phyloP scores from a whole-genome alignment of 2,888 invertebrate species.

The Athripsodes cinereus region DNA sequence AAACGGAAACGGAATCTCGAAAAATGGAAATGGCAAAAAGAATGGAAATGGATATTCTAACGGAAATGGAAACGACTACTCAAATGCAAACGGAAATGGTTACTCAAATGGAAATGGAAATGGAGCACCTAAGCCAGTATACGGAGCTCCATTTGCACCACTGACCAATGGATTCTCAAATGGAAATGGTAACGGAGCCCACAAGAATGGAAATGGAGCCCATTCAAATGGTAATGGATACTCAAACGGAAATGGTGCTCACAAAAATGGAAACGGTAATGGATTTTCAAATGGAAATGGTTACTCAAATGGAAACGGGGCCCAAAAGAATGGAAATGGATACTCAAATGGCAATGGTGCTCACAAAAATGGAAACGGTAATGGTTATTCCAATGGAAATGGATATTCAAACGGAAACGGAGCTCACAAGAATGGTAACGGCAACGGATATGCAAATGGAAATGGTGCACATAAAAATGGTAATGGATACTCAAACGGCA shows the following conservation, averaged over 20 bases:
- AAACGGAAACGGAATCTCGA: background rate
- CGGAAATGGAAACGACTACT: background rate
- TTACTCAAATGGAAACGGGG: slow-evolving; percentile 7
- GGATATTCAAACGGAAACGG: slow-evolving; percentile 12
- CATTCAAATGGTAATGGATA: slow-evolving; percentile 6
- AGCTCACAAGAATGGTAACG: slow-evolving; percentile 5
- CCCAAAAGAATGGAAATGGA: slow-evolving; percentile 16
- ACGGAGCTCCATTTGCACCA: slow-evolving; percentile 7
- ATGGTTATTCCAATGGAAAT: slow-evolving; percentile 13
- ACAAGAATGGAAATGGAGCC: slow-evolving; percentile 10
- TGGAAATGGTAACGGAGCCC: slow-evolving; percentile 8
- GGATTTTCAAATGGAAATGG: slow-evolving; percentile 7
- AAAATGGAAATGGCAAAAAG: slow-evolving; percentile 10
- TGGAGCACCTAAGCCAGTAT: slow-evolving; percentile 6
- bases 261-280: slow-evolving; percentile 15
- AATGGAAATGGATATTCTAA: background rate
- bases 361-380: slow-evolving; percentile 10
- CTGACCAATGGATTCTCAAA: slow-evolving; percentile 4
- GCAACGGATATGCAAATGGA: slow-evolving; percentile 11
- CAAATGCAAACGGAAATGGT: background rate
- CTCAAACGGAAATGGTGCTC: slow-evolving; percentile 9
- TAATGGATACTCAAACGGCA: slow-evolving; percentile 9
- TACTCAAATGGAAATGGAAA: slow-evolving; percentile 8
- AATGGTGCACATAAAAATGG: slow-evolving; percentile 11
- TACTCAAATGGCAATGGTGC: slow-evolving; percentile 8